phyloP scores from a whole-genome alignment of 1,140 invertebrate genomes.

The Elymnias hypermnestra region DNA sequence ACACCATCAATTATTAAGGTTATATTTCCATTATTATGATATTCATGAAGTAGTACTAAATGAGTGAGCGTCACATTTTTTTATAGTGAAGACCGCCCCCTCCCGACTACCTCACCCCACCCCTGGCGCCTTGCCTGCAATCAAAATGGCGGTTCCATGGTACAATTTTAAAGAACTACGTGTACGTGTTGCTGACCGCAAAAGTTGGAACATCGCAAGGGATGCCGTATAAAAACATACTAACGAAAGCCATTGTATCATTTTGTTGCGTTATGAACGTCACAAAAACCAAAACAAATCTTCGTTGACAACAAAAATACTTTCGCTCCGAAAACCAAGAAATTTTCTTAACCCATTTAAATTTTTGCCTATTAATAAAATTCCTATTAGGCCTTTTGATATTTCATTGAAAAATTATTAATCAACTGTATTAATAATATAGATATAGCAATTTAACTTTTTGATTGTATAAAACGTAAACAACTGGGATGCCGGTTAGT shows the following conservation, averaged over 20 bases:
- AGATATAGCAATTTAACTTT: background rate
- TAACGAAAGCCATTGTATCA: background rate
- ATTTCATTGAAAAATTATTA: background rate
- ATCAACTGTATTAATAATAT: background rate
- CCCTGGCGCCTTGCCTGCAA: constrained; percentile 57
- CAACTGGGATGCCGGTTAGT: constrained; percentile 3
- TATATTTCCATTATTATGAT: constrained; percentile 37
- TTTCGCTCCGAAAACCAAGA: constrained; percentile 8
- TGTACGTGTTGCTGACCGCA: constrained; percentile 39
- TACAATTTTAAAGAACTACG: constrained; percentile 50
- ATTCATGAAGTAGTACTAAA: constrained; percentile 33
- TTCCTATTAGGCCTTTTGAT: background rate
- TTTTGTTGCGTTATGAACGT: constrained; percentile 1
- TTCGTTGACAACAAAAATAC: constrained; percentile 12
- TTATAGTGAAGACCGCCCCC: constrained; percentile 45
- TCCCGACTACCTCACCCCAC: constrained; percentile 38
- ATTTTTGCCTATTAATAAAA: background rate
- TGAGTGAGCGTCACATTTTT: constrained; percentile 55
- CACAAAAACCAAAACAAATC: constrained; percentile 16
- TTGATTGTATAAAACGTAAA: constrained; percentile 1
- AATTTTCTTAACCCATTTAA: background rate
- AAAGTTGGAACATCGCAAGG: constrained; percentile 26
- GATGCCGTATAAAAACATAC: constrained; percentile 4
- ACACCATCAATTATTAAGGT: constrained; percentile 40
- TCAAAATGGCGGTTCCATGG: constrained; percentile 68